These are phyloP conservation scores for Archaeoteleia sp. DNA, from an alignment of 2,888 invertebrate species.

Conservation along the genomic window DNA sequence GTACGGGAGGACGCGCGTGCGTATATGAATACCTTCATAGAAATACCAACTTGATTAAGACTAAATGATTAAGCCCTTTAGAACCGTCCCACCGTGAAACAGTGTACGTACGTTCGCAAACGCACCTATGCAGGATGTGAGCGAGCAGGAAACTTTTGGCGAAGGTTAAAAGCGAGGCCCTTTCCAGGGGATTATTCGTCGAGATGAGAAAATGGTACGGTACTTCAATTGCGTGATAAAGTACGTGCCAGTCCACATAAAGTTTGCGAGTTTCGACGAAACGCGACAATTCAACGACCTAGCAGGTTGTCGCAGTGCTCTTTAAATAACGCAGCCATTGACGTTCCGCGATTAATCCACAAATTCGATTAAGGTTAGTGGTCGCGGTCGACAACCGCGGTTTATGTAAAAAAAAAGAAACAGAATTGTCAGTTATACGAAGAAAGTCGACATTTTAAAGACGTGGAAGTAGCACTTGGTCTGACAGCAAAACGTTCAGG, in stretches of 20 bases:
- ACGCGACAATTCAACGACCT: slow-evolving; percentile 32
- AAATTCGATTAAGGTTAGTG: slow-evolving; percentile 20
- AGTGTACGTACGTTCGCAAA: slow-evolving; percentile 13
- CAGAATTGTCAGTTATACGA: too few relatives aligned
- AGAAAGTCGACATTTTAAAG: too few relatives aligned
- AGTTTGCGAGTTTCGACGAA: slow-evolving; percentile 27
- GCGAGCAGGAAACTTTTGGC: slow-evolving; percentile 42
- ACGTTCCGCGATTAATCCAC: slow-evolving; percentile 26
- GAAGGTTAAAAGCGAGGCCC: slow-evolving; percentile 1
- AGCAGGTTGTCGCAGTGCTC: slow-evolving; percentile 4
- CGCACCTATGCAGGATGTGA: slow-evolving; percentile 21
- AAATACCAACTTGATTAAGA: slow-evolving; percentile 22
- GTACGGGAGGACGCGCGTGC: too few relatives aligned
- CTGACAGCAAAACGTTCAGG: too few relatives aligned
- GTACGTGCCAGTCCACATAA: slow-evolving; percentile 20
- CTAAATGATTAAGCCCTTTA: slow-evolving; percentile 32
- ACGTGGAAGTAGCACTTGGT: too few relatives aligned
- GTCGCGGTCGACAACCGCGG: slow-evolving; percentile 11
- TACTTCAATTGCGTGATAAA: slow-evolving; percentile 39
- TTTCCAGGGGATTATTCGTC: slow-evolving; percentile 32
- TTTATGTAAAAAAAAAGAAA: background rate
- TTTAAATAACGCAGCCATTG: slow-evolving; percentile 4
- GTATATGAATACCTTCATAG: background rate
- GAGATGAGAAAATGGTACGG: slow-evolving; percentile 35
- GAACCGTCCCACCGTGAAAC: slow-evolving; percentile 6